A percentile compares a stretch with the other conserved stretches of the same genome.
Evolutionary conservation across 64 coral and sea anemone genomes (phyloP).

Genomic region (Trachythela sp.): DNA sequence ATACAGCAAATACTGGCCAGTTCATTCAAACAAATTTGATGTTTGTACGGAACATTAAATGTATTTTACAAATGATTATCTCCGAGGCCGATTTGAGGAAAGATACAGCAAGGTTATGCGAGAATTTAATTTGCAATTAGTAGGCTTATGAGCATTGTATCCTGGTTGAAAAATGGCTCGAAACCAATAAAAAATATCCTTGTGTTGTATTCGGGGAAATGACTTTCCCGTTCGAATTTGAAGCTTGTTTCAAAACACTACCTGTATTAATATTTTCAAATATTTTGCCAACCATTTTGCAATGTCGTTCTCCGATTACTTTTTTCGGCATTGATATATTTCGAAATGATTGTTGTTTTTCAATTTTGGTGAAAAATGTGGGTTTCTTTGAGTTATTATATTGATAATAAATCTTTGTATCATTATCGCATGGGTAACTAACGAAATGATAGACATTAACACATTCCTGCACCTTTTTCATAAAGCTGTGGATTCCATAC

Average conservation of each 20-base stretch:
- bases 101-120: not conserved
- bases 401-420: not conserved
- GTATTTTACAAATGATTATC: not conserved
- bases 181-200: too few relatives aligned
- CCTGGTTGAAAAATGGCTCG: not conserved
- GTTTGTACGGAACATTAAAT: not conserved
- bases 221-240: not conserved
- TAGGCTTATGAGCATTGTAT: too few relatives aligned
- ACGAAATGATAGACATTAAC: not conserved
- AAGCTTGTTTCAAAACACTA: not conserved
- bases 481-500: too few relatives aligned
- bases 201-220: not conserved
- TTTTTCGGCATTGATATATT: too few relatives aligned
- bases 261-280: not conserved
- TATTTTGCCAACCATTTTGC: not conserved
- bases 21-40: not conserved
- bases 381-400: too few relatives aligned
- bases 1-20: not conserved
- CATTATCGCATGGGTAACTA: not conserved
- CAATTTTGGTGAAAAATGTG: too few relatives aligned
- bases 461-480: not conserved
- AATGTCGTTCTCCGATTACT: not conserved
- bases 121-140: conserved; percentile 3
- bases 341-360: too few relatives aligned
- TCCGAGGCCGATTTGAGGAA: not conserved